Percentiles rank a stretch among this genome's conserved stretches.
Conservation (phyloP, 2,888 invertebrate genomes). For the Sphaerophoria rueppellii region DNA sequence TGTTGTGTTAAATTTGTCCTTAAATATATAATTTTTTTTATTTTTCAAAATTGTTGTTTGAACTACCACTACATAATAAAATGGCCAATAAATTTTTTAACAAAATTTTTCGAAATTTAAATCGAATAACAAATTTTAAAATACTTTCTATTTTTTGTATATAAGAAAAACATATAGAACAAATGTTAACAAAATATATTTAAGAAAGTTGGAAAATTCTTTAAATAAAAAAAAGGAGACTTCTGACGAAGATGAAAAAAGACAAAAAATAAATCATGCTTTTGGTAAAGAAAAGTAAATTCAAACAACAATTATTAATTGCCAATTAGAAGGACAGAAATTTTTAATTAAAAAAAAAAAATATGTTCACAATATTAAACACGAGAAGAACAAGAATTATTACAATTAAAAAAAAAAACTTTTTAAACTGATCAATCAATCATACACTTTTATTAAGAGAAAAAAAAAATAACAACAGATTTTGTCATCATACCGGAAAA, state of each 20-base stretch:
- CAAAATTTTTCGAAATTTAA: too few species aligned
- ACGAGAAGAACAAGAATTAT: constrained; percentile 53
- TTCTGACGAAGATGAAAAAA: neutral
- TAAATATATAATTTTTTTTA: neutral
- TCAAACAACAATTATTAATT: constrained; percentile 66
- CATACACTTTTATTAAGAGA: constrained; percentile 53
- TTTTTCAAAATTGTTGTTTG: neutral
- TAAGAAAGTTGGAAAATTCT: neutral
- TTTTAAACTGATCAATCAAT: constrained; percentile 46
- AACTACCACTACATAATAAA: too few species aligned
- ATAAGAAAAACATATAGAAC: too few species aligned
- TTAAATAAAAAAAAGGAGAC: neutral
- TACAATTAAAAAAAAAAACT: constrained; percentile 29
- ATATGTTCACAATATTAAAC: constrained; percentile 52
- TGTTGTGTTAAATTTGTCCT: neutral
- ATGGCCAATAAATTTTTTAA: too few species aligned
- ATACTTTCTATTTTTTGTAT: too few species aligned
- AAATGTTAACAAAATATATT: too few species aligned
- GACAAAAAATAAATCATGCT: constrained; percentile 14
- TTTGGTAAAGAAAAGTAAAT: neutral
- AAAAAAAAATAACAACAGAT: constrained; percentile 69
- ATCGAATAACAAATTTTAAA: too few species aligned
- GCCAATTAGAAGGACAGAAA: constrained; percentile 41
- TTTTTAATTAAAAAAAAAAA: constrained; percentile 9
- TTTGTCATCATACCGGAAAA: constrained; percentile 74